These are phyloP conservation scores for Erynnis tages DNA, from an alignment of 2,888 invertebrate species.

Conservation along the genomic window DNA sequence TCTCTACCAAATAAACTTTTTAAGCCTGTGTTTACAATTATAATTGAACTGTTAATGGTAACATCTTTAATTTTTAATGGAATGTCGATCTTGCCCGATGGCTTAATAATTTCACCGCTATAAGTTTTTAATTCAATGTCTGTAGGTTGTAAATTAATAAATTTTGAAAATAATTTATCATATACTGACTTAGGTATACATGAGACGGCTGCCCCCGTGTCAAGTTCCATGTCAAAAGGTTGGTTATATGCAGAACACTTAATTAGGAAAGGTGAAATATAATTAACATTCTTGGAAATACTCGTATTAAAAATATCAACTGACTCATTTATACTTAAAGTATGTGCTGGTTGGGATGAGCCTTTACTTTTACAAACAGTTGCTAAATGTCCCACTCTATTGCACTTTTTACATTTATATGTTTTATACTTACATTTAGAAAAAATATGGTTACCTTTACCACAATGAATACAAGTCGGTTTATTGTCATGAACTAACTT, in stretches of 20 bases:
- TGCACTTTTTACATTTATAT: constrained; percentile 8
- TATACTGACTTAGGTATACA: background rate
- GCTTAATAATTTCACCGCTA: background rate
- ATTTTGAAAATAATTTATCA: constrained; percentile 8
- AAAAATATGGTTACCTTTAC: constrained; percentile 5
- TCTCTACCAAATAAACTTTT: constrained; percentile 6
- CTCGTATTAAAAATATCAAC: constrained; percentile 2
- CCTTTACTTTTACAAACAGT: background rate
- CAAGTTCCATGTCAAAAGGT: constrained; percentile 7
- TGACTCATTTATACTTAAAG: background rate
- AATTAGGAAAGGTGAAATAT: constrained; percentile 12
- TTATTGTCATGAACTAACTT: background rate
- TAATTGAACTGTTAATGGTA: background rate
- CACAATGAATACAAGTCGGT: background rate
- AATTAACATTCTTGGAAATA: background rate
- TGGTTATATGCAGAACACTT: constrained; percentile 3
- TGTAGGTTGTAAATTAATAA: background rate
- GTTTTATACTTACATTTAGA: constrained; percentile 9
- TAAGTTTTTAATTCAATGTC: constrained; percentile 4
- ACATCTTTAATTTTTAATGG: background rate
- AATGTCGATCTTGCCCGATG: background rate
- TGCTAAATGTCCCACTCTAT: constrained; percentile 7
- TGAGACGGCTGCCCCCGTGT: constrained; percentile 23
- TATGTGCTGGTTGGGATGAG: background rate
- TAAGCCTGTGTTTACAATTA: background rate